Base-by-base conservation (phyloP, 2,797 vertebrate species). In the Masticophis lateralis region DNA sequence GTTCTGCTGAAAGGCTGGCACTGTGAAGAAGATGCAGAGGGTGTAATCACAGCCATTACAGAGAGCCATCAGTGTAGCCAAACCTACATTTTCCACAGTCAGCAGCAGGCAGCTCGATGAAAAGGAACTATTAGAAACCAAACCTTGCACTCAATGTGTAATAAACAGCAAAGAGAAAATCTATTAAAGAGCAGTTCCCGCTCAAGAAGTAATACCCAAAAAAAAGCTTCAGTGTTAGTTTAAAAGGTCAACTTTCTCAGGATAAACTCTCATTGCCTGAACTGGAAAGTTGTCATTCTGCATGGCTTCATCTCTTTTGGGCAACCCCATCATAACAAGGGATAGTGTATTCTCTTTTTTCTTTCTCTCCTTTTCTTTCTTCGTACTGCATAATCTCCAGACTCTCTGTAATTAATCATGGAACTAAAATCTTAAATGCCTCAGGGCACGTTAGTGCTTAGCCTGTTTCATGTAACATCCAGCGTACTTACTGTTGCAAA, bases 11-110 rank as follows among this genome's bases (percentile, higher is more conserved):
- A 97, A 97, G 97, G 97, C 97, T 97, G 96, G 97, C 93, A 93
- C 97, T 92, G 96, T 95, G 97, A 97, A 97, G 97, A 97, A 96
- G 97, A 97, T 95, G 97, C 97, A 89, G 97, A 97, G 98, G 97
- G 97, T 98, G 97, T 98, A 98, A 98, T 98, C 98, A 98, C 97
- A 97, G 97, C 97, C 97, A 97, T 98, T 97, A 98, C 94, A 94
- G 94, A 97, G 97, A 97, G 97, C 97, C 97, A 95, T 97, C 97
- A 97, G 88, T 91, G 97, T 95, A 96, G 96, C 96, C 96, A 98
- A 97, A 97, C 97, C 98, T 96, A 96, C 98, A 97, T 97, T 97
- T 97, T 97, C 96, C 97, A 87, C 98, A 96, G 97, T 96, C 94
- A 97, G 97, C 96, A 90, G 96, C 96, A 96, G 97, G 97, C 97